A percentile compares a stretch with the other conserved stretches of the same genome.
Evolutionary conservation across 2,797 vertebrate genomes (phyloP).

Genomic region (Enteromius viviparus): DNA sequence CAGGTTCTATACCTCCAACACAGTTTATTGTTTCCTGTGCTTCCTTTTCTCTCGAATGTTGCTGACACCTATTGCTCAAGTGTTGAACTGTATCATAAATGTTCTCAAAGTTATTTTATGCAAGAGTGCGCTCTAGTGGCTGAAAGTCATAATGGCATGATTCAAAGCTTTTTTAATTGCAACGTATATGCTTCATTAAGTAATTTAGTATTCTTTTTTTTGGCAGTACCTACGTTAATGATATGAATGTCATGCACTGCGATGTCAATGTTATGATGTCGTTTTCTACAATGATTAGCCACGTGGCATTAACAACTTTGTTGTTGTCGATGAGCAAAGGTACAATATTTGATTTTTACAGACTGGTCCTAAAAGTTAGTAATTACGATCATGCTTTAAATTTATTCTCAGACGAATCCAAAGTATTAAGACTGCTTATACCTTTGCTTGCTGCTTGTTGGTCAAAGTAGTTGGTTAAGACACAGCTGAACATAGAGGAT

Average conservation of each 20-base stretch:
- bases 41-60: background rate
- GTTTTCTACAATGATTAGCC: background rate
- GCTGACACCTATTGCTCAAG: slow-evolving; percentile 23
- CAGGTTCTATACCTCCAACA: background rate
- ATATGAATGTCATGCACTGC: background rate
- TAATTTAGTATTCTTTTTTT: background rate
- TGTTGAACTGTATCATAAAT: background rate
- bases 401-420: too few species aligned
- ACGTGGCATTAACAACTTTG: background rate
- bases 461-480: too few species aligned
- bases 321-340: background rate
- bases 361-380: too few species aligned
- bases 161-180: background rate
- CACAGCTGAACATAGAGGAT: too few species aligned
- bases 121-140: slow-evolving; percentile 30
- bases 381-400: too few species aligned
- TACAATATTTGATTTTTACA: too few species aligned
- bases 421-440: too few species aligned
- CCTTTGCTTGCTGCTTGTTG: too few species aligned
- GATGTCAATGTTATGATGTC: background rate
- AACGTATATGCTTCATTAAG: background rate
- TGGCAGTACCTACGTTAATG: background rate
- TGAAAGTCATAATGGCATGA: background rate
- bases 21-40: background rate
- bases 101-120: too few species aligned